phyloP scores from a whole-genome alignment of 2,888 invertebrate species.

The Trichacis sp. region DNA sequence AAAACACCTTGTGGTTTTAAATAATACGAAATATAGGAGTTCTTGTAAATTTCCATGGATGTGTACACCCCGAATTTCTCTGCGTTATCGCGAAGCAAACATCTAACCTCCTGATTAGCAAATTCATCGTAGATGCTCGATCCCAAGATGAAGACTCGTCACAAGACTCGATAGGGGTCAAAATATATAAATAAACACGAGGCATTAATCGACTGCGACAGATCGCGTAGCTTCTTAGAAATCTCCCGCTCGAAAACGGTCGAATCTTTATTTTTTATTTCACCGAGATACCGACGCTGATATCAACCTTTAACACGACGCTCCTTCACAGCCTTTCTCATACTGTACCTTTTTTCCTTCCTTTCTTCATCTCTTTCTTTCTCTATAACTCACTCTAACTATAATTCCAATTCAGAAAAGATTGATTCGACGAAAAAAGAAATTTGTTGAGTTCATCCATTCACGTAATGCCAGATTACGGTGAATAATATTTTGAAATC shows the following conservation, averaged over 20 bases:
- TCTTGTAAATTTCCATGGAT: no score
- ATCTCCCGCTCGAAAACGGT: constrained; percentile 14
- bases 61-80: no score
- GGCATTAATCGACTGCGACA: constrained; percentile 39
- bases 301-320: constrained; percentile 32
- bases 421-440: constrained; percentile 36
- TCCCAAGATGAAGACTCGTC: constrained; percentile 24
- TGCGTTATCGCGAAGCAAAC: no score
- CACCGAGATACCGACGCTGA: constrained; percentile 28
- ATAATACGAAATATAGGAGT: no score
- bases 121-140: constrained; percentile 17
- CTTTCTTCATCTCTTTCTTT: constrained; percentile 2
- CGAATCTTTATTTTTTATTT: constrained; percentile 28
- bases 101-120: neutral
- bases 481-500: constrained; percentile 30
- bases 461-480: constrained; percentile 24
- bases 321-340: constrained; percentile 22
- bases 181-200: constrained; percentile 22
- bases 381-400: no score
- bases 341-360: constrained; percentile 14
- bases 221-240: constrained; percentile 38
- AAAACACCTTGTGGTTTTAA: no score
- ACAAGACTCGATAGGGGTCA: constrained; percentile 27
- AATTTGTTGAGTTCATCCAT: constrained; percentile 35
- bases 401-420: constrained; percentile 27